Conservation (phyloP, 2,888 invertebrate genomes). For the Himalopsyche tibetana region DNA sequence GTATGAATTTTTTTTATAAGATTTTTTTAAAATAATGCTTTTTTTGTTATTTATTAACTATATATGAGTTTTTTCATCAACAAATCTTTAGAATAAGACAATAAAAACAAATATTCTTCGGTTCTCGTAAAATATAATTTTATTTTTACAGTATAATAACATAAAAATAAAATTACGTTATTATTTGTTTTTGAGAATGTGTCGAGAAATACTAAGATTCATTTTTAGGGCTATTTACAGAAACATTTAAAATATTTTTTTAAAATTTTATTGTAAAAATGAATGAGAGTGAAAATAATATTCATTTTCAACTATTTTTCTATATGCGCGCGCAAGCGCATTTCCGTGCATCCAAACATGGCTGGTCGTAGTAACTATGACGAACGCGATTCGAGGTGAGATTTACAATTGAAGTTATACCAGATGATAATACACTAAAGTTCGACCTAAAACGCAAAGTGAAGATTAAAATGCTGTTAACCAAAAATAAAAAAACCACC, state of each 20-base stretch:
- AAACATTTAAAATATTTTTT: neutral
- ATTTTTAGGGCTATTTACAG: neutral
- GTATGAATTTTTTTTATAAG: too few relatives aligned
- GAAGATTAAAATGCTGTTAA: constrained; percentile 28
- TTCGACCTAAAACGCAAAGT: constrained; percentile 39
- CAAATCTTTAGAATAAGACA: too few relatives aligned
- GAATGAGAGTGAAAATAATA: constrained; percentile 9
- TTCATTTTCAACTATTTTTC: constrained; percentile 14
- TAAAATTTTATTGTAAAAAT: neutral
- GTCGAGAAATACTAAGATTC: neutral
- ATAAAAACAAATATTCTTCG: too few relatives aligned
- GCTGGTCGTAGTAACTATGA: constrained; percentile 92
- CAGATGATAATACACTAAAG: constrained; percentile 32
- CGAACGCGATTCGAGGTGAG: constrained; percentile 87
- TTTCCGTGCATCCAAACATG: constrained; percentile 79
- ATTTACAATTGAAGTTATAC: constrained; percentile 44
- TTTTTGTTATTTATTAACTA: too few relatives aligned
- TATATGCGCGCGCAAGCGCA: constrained; percentile 61
- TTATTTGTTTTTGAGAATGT: too few relatives aligned
- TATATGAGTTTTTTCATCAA: too few relatives aligned
- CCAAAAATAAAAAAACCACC: constrained; percentile 40
- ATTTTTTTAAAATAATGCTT: too few relatives aligned
- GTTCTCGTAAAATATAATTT: too few relatives aligned
- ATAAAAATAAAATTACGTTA: too few relatives aligned
- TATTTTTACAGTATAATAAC: too few relatives aligned